Conservation (phyloP, 2,113 vertebrate genomes). For the Chaenocephalus aceratus region DNA sequence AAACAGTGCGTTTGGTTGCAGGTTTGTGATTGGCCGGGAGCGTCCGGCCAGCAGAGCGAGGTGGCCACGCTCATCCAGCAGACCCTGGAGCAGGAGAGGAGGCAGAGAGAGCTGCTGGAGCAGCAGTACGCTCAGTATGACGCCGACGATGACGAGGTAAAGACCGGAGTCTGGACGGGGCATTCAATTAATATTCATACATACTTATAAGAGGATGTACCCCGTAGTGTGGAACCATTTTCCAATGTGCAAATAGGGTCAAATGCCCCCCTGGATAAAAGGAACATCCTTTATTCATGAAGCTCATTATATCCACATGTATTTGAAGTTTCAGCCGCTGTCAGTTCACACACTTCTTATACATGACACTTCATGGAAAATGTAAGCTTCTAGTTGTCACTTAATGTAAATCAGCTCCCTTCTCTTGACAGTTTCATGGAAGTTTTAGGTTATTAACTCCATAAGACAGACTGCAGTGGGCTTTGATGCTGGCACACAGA, state of each 20-base stretch:
- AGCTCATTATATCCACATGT: slow-evolving; percentile 22
- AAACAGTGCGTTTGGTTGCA: slow-evolving; percentile 74
- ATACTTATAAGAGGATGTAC: not conserved
- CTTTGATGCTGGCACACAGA: slow-evolving; percentile 42
- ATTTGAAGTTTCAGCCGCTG: slow-evolving; percentile 22
- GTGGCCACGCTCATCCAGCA: slow-evolving; percentile 98
- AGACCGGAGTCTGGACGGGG: not conserved
- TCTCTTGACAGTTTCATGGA: slow-evolving; percentile 31
- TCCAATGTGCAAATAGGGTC: not conserved
- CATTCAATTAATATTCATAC: too few relatives aligned
- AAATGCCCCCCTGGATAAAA: not conserved
- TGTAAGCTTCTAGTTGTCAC: slow-evolving; percentile 40
- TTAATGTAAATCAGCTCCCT: slow-evolving; percentile 40
- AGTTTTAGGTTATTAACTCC: slow-evolving; percentile 52
- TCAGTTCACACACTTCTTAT: slow-evolving; percentile 11
- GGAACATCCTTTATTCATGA: not conserved
- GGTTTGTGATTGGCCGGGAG: slow-evolving; percentile 97
- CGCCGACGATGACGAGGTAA: slow-evolving; percentile 97
- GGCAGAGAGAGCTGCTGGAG: slow-evolving; percentile 95
- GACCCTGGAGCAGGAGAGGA: slow-evolving; percentile 95
- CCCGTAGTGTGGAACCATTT: not conserved
- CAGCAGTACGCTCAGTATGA: slow-evolving; percentile 97
- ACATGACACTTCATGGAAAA: slow-evolving; percentile 21
- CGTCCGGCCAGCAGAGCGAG: slow-evolving; percentile 96
- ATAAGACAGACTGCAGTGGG: slow-evolving; percentile 60